phyloP scores from a whole-genome alignment of 2,113 vertebrate genomes.

The Trichomycterus rosablanca region DNA sequence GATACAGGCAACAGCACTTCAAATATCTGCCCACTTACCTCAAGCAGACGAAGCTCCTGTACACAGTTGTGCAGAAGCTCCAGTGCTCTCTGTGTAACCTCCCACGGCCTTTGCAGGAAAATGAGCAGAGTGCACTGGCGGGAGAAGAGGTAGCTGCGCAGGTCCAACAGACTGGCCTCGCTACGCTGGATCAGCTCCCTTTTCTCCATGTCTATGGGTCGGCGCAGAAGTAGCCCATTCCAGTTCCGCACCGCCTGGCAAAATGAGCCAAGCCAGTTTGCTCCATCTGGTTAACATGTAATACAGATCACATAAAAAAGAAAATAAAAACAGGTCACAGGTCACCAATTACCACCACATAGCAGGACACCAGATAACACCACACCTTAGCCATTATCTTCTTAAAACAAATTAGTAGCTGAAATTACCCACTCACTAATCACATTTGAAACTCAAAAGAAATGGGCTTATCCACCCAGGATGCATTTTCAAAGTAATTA shows the following conservation, averaged over 20 bases:
- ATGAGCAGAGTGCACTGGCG: constrained; percentile 94
- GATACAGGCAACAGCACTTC: too few relatives aligned
- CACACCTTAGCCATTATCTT: too few relatives aligned
- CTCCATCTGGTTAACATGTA: constrained; percentile 74
- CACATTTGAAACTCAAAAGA: too few relatives aligned
- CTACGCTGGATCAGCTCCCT: constrained; percentile 85
- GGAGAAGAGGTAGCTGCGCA: constrained; percentile 96
- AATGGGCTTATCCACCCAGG: too few relatives aligned
- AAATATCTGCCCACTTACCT: constrained; percentile 71
- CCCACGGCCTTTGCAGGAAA: constrained; percentile 95
- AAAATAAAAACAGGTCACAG: too few relatives aligned
- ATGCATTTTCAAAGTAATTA: too few relatives aligned
- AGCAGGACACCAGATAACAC: too few relatives aligned
- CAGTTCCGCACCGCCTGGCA: constrained; percentile 91
- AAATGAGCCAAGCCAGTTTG: constrained; percentile 95
- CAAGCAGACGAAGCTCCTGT: constrained; percentile 88
- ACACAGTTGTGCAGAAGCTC: constrained; percentile 96
- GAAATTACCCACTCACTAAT: too few relatives aligned
- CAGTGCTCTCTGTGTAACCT: constrained; percentile 88
- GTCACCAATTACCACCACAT: too few relatives aligned
- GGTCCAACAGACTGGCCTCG: constrained; percentile 85
- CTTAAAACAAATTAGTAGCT: too few relatives aligned
- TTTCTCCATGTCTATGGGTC: constrained; percentile 98
- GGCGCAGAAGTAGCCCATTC: constrained; percentile 85
- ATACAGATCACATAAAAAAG: not conserved